Conservation (phyloP, 2,888 invertebrate genomes). For the Uloborus plumipes region DNA sequence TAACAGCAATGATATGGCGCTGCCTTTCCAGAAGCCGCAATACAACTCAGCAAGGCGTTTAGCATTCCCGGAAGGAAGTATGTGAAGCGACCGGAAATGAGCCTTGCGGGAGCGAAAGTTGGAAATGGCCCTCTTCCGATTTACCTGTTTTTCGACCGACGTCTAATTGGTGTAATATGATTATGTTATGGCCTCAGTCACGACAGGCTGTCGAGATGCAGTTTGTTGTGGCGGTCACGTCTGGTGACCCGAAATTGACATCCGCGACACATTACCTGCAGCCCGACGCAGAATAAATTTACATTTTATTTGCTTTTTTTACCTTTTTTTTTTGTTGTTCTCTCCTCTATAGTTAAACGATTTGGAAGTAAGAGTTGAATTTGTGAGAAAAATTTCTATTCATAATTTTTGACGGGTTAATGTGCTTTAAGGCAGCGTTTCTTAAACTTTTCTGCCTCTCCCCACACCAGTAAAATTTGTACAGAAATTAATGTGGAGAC, state of each 20-base stretch:
- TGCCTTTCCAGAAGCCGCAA: not conserved
- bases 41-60: slow-evolving; percentile 26
- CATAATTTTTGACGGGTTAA: too few relatives aligned
- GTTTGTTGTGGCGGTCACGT: slow-evolving; percentile 17
- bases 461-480: too few relatives aligned
- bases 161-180: slow-evolving; percentile 34
- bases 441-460: too few relatives aligned
- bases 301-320: too few relatives aligned
- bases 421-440: too few relatives aligned
- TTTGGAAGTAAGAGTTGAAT: too few relatives aligned
- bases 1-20: slow-evolving; percentile 15
- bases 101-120: slow-evolving; percentile 1
- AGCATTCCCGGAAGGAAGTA: slow-evolving; percentile 1
- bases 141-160: slow-evolving; percentile 1
- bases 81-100: slow-evolving; percentile 11
- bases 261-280: slow-evolving; percentile 3
- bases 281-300: not conserved
- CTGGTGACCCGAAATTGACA: not conserved
- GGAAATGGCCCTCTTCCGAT: slow-evolving; percentile 23
- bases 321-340: too few relatives aligned
- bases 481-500: too few relatives aligned
- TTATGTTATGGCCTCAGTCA: slow-evolving; percentile 10
- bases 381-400: too few relatives aligned
- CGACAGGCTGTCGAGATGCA: slow-evolving; percentile 1
- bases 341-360: too few relatives aligned